phyloP scores from a whole-genome alignment of 2,888 invertebrate genomes.

The Tetramorium bicarinatum region DNA sequence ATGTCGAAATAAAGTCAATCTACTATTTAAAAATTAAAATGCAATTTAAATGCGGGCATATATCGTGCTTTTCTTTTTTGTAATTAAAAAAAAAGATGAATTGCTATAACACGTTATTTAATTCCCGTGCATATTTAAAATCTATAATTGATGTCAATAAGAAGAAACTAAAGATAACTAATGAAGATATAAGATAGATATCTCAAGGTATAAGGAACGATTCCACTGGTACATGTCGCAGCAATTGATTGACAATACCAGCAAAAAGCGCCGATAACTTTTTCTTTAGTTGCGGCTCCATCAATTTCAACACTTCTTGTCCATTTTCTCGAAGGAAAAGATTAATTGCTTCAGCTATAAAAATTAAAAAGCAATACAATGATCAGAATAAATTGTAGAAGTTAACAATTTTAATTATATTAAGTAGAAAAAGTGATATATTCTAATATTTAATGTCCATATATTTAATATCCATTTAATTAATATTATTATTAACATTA shows the following conservation, averaged over 20 bases:
- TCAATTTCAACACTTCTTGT: conserved; percentile 90
- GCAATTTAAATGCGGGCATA: background rate
- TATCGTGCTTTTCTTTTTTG: background rate
- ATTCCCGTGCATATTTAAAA: background rate
- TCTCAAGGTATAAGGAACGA: conserved; percentile 87
- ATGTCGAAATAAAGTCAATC: background rate
- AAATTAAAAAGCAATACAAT: conserved; percentile 5
- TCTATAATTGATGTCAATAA: conserved; percentile 8
- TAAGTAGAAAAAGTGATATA: background rate
- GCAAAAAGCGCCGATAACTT: conserved; percentile 90
- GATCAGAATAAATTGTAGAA: background rate
- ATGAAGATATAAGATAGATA: background rate
- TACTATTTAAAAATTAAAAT: background rate
- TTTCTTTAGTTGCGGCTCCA: conserved; percentile 90
- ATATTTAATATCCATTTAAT: background rate
- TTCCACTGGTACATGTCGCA: conserved; percentile 89
- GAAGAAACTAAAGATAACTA: conserved; percentile 17
- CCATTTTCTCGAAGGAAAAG: conserved; percentile 91
- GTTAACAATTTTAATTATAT: background rate
- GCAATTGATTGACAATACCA: conserved; percentile 89
- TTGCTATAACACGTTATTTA: background rate
- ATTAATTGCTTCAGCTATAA: conserved; percentile 91
- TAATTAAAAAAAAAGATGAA: conserved; percentile 3
- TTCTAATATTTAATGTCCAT: background rate
- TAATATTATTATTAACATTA: background rate